Conservation (phyloP, 2,797 vertebrate species). For the Catamblyrhynchus diadema region DNA sequence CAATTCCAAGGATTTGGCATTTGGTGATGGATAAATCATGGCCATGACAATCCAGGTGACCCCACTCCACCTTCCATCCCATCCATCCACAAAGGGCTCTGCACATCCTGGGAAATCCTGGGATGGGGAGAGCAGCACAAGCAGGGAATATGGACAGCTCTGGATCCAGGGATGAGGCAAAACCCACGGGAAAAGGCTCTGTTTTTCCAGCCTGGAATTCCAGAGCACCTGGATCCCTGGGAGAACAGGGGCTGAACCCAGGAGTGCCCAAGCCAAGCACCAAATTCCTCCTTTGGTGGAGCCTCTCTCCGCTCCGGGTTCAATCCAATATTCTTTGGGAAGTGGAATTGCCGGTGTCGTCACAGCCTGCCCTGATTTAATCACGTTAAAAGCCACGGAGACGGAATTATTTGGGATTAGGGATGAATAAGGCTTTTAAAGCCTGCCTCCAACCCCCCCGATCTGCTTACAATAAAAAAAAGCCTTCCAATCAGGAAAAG, state of each 20-base stretch:
- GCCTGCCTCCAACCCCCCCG: neutral
- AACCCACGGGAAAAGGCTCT: rapidly evolving
- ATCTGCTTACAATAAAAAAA: conserved; percentile 15
- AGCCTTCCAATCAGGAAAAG: conserved; percentile 21
- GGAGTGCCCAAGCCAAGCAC: neutral
- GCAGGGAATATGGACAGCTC: rapidly evolving
- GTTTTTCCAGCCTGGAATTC: neutral
- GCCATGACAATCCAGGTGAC: neutral
- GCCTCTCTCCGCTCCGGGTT: neutral
- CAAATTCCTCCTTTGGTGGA: neutral
- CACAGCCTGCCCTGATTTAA: conserved; percentile 41
- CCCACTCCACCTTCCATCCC: neutral
- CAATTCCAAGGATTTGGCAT: neutral
- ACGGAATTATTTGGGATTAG: conserved; percentile 63
- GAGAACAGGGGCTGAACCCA: neutral
- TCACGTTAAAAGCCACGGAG: conserved; percentile 65
- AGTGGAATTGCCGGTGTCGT: neutral
- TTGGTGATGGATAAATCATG: rapidly evolving
- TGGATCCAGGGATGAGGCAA: neutral
- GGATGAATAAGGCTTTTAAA: conserved; percentile 57
- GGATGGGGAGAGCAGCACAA: rapidly evolving
- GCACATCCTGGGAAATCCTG: neutral
- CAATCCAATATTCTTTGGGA: conserved; percentile 32
- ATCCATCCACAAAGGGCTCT: neutral
- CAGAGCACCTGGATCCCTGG: rapidly evolving